Evolutionary conservation across 2,888 invertebrate genomes (phyloP).

Genomic region (Pseudococcus viburni): DNA sequence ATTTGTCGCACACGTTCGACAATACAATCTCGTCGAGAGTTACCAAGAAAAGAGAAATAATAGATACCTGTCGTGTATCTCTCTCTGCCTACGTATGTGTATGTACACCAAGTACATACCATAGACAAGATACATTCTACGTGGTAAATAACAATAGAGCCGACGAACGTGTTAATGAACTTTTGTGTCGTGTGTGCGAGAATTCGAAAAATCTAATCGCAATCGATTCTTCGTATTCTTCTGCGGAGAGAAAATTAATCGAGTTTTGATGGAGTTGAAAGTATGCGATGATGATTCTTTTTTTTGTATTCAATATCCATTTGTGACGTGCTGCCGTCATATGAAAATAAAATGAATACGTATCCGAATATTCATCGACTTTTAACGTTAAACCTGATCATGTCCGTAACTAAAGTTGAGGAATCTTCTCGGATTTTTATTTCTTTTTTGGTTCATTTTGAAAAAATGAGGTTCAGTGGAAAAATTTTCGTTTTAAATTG

Average conservation of each 20-base stretch:
- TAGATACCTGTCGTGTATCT: neutral
- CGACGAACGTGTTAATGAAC: conserved; percentile 1
- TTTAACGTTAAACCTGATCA: neutral
- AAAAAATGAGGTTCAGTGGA: too few relatives aligned
- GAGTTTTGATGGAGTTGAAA: neutral
- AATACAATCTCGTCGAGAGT: neutral
- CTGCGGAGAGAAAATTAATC: neutral
- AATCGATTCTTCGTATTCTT: neutral
- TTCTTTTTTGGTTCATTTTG: too few relatives aligned
- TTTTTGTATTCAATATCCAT: neutral
- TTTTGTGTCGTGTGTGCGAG: neutral
- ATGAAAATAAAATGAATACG: neutral
- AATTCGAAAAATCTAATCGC: conserved; percentile 6
- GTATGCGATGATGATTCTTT: neutral
- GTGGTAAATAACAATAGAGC: neutral
- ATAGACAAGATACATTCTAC: neutral
- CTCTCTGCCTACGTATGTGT: neutral
- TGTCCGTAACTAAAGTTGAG: too few relatives aligned
- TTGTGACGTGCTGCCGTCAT: neutral
- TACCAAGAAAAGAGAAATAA: neutral
- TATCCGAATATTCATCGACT: neutral
- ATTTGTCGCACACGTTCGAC: conserved; percentile 39
- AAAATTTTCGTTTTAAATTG: too few relatives aligned
- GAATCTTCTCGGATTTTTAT: too few relatives aligned
- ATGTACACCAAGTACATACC: neutral